Evolutionary conservation across 1,140 invertebrate species (phyloP).

Genomic region (Psix sp.): DNA sequence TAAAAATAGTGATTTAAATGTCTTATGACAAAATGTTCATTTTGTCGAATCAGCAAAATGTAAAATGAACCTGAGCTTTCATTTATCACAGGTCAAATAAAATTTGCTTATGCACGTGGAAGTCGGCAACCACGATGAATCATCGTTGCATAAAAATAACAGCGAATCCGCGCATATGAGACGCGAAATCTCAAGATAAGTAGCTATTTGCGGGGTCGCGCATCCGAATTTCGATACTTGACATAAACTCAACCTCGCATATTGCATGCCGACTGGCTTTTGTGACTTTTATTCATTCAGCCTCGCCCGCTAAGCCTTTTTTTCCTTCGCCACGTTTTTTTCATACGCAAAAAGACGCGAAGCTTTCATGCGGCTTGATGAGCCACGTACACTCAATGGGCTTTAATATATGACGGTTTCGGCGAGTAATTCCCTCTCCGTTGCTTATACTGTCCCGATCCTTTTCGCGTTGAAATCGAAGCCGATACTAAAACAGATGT

Average conservation of each 20-base stretch:
- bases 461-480: constrained; percentile 22
- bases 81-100: too few species aligned
- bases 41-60: too few species aligned
- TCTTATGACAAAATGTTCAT: too few species aligned
- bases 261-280: constrained; percentile 35
- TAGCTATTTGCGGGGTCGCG: constrained; percentile 51
- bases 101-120: not conserved
- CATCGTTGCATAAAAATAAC: constrained; percentile 33
- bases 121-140: constrained; percentile 21
- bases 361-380: constrained; percentile 49
- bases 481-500: constrained; percentile 43
- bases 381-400: constrained; percentile 40
- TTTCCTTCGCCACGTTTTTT: constrained; percentile 47
- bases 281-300: constrained; percentile 53
- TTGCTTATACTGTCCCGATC: not conserved
- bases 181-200: constrained; percentile 49
- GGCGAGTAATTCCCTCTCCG: constrained; percentile 10
- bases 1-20: too few species aligned
- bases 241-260: constrained; percentile 46
- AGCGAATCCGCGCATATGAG: constrained; percentile 40
- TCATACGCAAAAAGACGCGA: constrained; percentile 51
- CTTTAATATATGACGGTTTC: constrained; percentile 60
- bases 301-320: constrained; percentile 44
- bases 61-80: too few species aligned
- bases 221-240: constrained; percentile 55